phyloP scores from a whole-genome alignment of 2,888 invertebrate species.

The Xanthorhoe designata region DNA sequence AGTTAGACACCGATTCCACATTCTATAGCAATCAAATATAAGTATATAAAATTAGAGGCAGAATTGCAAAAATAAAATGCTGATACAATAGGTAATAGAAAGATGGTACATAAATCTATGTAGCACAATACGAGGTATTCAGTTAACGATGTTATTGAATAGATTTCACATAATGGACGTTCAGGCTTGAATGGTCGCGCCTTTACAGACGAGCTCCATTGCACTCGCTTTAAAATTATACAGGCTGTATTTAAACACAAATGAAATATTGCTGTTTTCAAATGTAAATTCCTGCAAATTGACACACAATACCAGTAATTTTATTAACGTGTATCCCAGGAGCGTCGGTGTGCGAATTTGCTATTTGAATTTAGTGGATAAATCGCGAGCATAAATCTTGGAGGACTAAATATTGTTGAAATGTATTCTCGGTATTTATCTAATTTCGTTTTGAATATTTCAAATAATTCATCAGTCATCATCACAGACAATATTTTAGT shows the following conservation, averaged over 20 bases:
- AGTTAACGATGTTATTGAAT: constrained; percentile 46
- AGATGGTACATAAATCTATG: constrained; percentile 2
- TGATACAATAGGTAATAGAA: neutral
- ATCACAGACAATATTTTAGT: neutral
- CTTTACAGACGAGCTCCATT: constrained; percentile 40
- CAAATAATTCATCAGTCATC: no score
- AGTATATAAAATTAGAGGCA: no score
- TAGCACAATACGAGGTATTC: constrained; percentile 31
- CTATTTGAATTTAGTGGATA: constrained; percentile 15
- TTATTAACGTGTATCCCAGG: constrained; percentile 16
- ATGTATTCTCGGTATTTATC: no score
- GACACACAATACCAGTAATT: constrained; percentile 18
- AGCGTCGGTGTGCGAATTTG: constrained; percentile 17
- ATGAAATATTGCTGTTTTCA: constrained; percentile 23
- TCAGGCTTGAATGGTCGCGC: constrained; percentile 40
- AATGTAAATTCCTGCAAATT: constrained; percentile 16
- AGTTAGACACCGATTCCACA: no score
- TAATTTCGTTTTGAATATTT: no score
- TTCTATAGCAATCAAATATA: neutral
- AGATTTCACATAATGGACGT: constrained; percentile 45
- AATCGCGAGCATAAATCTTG: constrained; percentile 15
- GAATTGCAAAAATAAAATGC: neutral
- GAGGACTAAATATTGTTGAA: neutral
- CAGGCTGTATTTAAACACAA: constrained; percentile 19
- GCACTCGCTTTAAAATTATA: constrained; percentile 39